Evolutionary conservation across 2,797 vertebrate genomes (phyloP), one percentile per base, ranked within the genome.

Genomic region (Brachyrhaphis roseni): DNA sequence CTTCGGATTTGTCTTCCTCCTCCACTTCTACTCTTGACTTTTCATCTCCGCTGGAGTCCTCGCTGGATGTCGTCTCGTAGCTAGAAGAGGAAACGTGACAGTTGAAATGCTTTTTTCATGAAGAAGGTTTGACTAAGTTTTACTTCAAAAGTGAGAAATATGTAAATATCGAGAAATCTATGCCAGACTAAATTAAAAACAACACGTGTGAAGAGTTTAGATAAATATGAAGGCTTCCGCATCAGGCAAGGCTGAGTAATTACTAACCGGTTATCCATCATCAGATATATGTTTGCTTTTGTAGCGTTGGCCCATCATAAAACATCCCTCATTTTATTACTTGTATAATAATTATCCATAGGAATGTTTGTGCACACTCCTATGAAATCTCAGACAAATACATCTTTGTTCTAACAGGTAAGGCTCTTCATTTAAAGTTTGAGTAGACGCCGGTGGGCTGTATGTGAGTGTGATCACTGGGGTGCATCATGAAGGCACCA

Each of bases 11-110:
- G 49, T 96, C 94, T 1, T 82, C 84, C 0, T 66, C 86, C 78
- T 77, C 79, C 64, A 77, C 73, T 4, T 94, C 94, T 81, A 95
- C 95, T 80, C 90, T 94, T 0, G 86, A 59, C 91, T 95, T 97
- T 82, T 98, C 97, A 74, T 98, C 98, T 0, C 96, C 95, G 11
- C 97, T 98, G 57, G 98, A 97, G 91, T 99, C 98, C 92, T 99
- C 98, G 0, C 98, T 99, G 70, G 98, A 99, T 0, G 98, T 99
- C 0, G 96, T 97, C 94, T 99, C 98, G 34, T 99, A 99, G 82
- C 98, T 99, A 82, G 53, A 87, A 51, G 68, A 80, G 45, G 41
- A 84, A 16, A 78, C 1, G 39, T 23, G 8, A 66, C 31, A 31
- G 76, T 16, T 5, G 73, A 26, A 45, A 57, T 8, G 49, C 8